Evolutionary conservation across 1,140 invertebrate species (phyloP).

Genomic region (Hypothenemus hampei): DNA sequence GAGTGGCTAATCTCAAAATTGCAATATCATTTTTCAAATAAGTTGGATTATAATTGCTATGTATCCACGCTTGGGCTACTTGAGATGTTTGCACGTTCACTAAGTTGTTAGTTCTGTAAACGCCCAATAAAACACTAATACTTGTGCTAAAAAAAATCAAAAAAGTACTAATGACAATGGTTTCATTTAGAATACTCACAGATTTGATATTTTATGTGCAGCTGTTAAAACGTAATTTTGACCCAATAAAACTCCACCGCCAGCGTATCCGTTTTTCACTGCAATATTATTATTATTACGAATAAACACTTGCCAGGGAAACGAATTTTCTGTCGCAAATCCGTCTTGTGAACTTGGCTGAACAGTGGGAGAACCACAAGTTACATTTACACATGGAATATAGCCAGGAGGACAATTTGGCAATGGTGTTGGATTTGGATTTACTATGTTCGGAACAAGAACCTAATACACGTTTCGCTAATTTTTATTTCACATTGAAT

Average conservation of each 20-base stretch:
- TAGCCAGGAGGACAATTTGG: constrained; percentile 22
- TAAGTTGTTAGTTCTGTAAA: constrained; percentile 26
- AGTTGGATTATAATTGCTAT: constrained; percentile 51
- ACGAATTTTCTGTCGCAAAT: constrained; percentile 29
- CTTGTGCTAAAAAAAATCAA: constrained; percentile 20
- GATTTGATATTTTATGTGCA: constrained; percentile 37
- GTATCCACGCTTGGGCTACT: constrained; percentile 38
- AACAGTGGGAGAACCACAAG: constrained; percentile 19
- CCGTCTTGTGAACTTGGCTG: constrained; percentile 28
- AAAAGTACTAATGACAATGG: background rate
- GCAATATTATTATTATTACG: constrained; percentile 23
- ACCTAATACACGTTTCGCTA: background rate
- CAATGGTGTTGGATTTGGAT: background rate
- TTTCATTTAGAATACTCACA: constrained; percentile 23
- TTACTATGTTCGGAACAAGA: background rate
- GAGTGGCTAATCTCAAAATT: constrained; percentile 51
- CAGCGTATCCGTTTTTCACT: constrained; percentile 34
- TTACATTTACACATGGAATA: constrained; percentile 17
- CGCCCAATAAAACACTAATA: constrained; percentile 30
- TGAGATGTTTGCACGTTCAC: constrained; percentile 26
- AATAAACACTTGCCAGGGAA: constrained; percentile 36
- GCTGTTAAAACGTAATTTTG: constrained; percentile 35
- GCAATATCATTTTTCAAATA: constrained; percentile 61
- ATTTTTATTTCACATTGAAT: background rate
- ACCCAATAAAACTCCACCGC: constrained; percentile 37